Evolutionary conservation across 1,140 invertebrate genomes (phyloP), one percentile per base, ranked within the genome.

Genomic region (Adelges cooleyi): DNA sequence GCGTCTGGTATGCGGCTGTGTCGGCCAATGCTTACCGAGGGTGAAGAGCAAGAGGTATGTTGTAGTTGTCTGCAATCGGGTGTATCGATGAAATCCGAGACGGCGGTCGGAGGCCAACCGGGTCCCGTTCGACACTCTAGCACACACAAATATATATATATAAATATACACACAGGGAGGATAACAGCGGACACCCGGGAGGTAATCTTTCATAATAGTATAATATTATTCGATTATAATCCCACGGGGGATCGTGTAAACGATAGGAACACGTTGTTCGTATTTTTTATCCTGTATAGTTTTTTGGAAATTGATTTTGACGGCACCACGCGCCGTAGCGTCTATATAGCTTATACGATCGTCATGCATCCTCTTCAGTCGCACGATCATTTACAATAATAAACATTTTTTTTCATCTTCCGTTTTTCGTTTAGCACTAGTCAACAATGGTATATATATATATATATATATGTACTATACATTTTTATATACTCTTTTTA

Each of bases 161-260:
- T n/a, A n/a, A n/a, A n/a, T n/a, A n/a, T 6, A 38, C 36, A 38
- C n/a, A 15, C 18, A 18, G 33, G 33, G 18, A 22, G 3, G 9
- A 53, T 5, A 18, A 6, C 18, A 13, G 13, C 51, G 29, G 38
- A 59, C 40, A 18, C 54, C 54, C 54, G 54, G 51, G n/a, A 36
- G 29, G 22, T 59, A 44, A 62, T 62, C 56, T 62, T 25, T 36
- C 27, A 33, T 48, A 62, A 33, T 62, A 29, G 27, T 62, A 33
- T 33, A 62, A 62, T 62, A 48, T 62, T 62, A 62, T 62, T 62
- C 56, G 56, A 62, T 62, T 48, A 62, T 62, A 48, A 62, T 46
- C 56, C 42, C 17, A 36, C 42, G 20, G 23, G 56, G 56, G 42
- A 62, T 62, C 56, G 56, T 62, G 56, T 62, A 62, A 62, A 62